Evolutionary conservation across 2,113 vertebrate genomes (phyloP), one percentile per base, ranked within the genome.

Genomic region (Terrapene triunguis): DNA sequence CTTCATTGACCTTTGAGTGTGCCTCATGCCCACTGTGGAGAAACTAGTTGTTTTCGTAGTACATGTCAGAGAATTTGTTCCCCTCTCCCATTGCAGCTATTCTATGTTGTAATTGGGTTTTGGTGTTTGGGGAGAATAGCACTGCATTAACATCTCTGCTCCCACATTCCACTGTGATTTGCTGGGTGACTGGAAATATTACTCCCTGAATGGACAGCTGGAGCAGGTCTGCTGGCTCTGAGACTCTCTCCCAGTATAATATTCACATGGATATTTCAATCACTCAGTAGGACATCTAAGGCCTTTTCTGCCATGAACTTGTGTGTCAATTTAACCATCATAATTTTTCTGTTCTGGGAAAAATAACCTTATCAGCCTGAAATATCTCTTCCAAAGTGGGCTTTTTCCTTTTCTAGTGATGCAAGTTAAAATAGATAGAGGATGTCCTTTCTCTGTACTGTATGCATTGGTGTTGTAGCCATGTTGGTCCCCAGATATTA

Each of bases 71-170:
- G 22, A 76, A 76, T 32, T 29, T 82, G n/a, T 32, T 85, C 53
- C 32, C 48, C 9, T 59, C 12, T 22, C 0, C 74, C 72, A 22
- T 59, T 62, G 22, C 17, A 47, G 32, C 32, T 42, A 24, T 17
- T 47, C 22, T n/a, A 35, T 62, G 3, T 16, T 47, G 6, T 35
- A 9, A 50, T n/a, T 59, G 42, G 84, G 44, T 27, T 53, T 1
- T 19, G 44, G 6, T 16, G 57, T 59, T 27, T 44, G 44, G 59
- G 29, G 62, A 7, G 29, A 74, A 9, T 82, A 38, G 29, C 24
- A 21, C 2, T 80, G 14, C 1, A 16, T 35, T 32, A 13, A 65
- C 0, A 0, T 6, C 12, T 65, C 6, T 65, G 32, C 29, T 65
- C 62, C 29, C 14, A 35, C 32, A 65, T 17, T 35, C 32, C 6